Evolutionary conservation across 2,888 invertebrate genomes (phyloP), one percentile per base, ranked within the genome.

Genomic region (Cotesia congregata): DNA sequence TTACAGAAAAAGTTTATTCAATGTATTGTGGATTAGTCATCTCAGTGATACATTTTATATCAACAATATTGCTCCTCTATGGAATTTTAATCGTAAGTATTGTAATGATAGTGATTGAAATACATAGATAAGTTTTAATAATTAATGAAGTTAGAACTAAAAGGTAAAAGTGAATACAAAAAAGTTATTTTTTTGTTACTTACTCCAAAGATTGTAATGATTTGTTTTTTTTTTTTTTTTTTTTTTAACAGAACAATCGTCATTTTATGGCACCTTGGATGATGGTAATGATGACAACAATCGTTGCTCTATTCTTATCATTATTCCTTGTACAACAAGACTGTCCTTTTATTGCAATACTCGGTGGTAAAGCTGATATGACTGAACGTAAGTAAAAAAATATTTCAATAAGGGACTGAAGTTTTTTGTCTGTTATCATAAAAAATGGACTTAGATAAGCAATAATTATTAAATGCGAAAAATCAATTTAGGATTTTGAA

Each of bases 231-330:
- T 62, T 0, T n/a, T n/a, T 67, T 71, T 77, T 30, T 67, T 68
- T 71, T 50, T 17, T 67, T 38, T 82, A 79, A 0, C 83, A 90
- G 90, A 88, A 87, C 67, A 88, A 89, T 78, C 89, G 90, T 17
- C 88, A 88, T 72, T 86, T 89, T 40, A 88, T 90, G 85, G 83
- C 88, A 50, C 90, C 90, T 4, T 90, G 90, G 90, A 85, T 90
- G 84, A 89, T 88, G 85, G 84, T 88, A 59, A 88, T 86, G 86
- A 87, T 88, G 83, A 86, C 87, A 71, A 86, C 87, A 77, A 86
- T 88, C 75, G 85, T 86, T 30, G 87, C 89, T 5, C 82, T 88
- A 39, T 83, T 88, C 15, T 86, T 90, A 73, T 88, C 89, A 4
- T 73, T 90, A 30, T 87, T 90, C 77, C 82, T 90, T 67, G 86